Base-by-base conservation (phyloP, 1,140 invertebrate species). In the Listronotus oregonensis region DNA sequence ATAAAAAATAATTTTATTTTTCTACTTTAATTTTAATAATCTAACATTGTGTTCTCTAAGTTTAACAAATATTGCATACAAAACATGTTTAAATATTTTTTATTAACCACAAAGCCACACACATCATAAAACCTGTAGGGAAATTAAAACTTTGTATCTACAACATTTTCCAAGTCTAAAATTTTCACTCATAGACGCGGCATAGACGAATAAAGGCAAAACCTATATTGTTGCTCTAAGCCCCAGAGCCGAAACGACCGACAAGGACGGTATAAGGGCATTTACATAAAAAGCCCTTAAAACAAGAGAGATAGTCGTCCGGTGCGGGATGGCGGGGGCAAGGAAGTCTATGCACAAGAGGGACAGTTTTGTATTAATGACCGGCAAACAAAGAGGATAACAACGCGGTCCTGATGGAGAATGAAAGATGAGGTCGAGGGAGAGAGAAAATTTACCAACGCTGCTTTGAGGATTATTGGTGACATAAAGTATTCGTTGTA, bases 331-430 rank as follows among this genome's bases (percentile, higher is more conserved):
- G 32, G 15, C n/a, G 37, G 37, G 40, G 37, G 15, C 21, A 14
- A n/a, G 39, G 31, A 69, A 70, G 71, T 70, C 52, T 65, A 68
- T 61, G 69, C 61, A 66, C 63, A 72, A 72, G 71, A 72, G 71
- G 70, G 71, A 72, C 66, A 72, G 71, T 70, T 71, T 72, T 72
- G 68, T 67, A 72, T 72, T 72, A 72, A 72, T 72, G 71, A 72
- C 66, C 66, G 66, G 66, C 67, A 72, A 72, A 72, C 71, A 72
- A 72, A 72, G 71, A 70, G 71, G 68, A 64, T 47, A 62, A 64
- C 62, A 64, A 46, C 21, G 62, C 42, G 42, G 42, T 37, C 15
- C 47, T 54, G 52, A 64, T 49, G 62, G 39, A 52, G 42, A 42
- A 54, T 40, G 51, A 63, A 63, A 55, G 51, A 42, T 54, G 62